phyloP scores from a whole-genome alignment of 2,888 invertebrate genomes.

The Andrena marginata region DNA sequence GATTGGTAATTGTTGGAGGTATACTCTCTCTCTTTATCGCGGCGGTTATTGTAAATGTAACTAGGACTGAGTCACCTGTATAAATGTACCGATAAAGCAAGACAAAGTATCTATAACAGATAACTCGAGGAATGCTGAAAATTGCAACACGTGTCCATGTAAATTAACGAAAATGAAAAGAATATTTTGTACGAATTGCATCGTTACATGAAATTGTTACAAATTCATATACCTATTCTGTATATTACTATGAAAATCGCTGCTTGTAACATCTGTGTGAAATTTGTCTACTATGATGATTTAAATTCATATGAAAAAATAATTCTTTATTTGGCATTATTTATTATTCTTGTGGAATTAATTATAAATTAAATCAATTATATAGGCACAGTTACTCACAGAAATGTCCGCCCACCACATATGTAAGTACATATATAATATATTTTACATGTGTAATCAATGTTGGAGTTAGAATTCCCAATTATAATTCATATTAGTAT shows the following conservation, averaged over 20 bases:
- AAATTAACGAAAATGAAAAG: background rate
- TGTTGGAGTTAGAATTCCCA: too few species aligned
- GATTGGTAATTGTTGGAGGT: background rate
- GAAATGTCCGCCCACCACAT: too few species aligned
- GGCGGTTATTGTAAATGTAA: conserved; percentile 28
- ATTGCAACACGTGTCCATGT: background rate
- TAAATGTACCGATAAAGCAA: conserved; percentile 11
- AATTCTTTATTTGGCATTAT: background rate
- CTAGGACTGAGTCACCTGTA: conserved; percentile 42
- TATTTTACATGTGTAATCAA: too few species aligned
- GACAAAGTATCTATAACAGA: background rate
- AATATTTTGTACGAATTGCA: background rate
- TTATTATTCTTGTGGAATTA: background rate
- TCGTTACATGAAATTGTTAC: too few species aligned
- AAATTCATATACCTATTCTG: too few species aligned
- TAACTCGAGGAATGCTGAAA: background rate
- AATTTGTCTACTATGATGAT: too few species aligned
- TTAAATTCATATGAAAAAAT: background rate
- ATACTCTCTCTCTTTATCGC: conserved; percentile 36
- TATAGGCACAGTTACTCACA: background rate
- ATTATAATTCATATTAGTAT: too few species aligned
- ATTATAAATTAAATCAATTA: background rate
- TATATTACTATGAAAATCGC: too few species aligned
- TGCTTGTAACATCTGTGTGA: too few species aligned
- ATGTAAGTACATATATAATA: too few species aligned